These are phyloP conservation scores for Apostichopus japonicus DNA, from an alignment of 35 echinoderm and acorn worm genomes.

Conservation along the genomic window DNA sequence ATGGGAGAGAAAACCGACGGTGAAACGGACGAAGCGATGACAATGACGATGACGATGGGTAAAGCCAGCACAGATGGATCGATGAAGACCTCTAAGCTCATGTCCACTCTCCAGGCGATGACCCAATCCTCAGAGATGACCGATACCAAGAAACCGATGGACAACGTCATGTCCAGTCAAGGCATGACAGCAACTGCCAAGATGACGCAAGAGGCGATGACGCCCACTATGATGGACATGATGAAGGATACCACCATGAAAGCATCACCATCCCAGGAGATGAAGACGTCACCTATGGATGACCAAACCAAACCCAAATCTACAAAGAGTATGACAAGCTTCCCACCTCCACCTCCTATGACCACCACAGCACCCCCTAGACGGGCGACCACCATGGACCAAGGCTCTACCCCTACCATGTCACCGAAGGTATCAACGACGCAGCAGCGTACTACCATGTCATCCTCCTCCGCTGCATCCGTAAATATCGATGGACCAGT, in stretches of 20 bases:
- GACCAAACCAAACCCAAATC: background rate
- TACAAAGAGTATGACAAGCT: background rate
- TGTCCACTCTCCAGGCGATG: constrained; percentile 22
- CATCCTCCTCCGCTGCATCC: background rate
- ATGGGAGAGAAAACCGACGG: background rate
- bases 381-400: background rate
- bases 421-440: background rate
- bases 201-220: background rate
- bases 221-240: background rate
- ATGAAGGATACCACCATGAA: background rate
- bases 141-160: background rate
- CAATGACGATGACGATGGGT: background rate
- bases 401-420: background rate
- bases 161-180: background rate
- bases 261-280: background rate
- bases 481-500: constrained; percentile 68
- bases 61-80: background rate
- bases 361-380: constrained; percentile 21
- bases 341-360: constrained; percentile 45
- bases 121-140: background rate
- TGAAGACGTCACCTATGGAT: background rate
- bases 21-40: constrained; percentile 1
- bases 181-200: background rate
- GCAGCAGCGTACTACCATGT: background rate
- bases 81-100: constrained; percentile 7